Evolutionary conservation across 2,797 vertebrate species (phyloP), one percentile per base, ranked within the genome.

Genomic region (Centropyge bicolor): DNA sequence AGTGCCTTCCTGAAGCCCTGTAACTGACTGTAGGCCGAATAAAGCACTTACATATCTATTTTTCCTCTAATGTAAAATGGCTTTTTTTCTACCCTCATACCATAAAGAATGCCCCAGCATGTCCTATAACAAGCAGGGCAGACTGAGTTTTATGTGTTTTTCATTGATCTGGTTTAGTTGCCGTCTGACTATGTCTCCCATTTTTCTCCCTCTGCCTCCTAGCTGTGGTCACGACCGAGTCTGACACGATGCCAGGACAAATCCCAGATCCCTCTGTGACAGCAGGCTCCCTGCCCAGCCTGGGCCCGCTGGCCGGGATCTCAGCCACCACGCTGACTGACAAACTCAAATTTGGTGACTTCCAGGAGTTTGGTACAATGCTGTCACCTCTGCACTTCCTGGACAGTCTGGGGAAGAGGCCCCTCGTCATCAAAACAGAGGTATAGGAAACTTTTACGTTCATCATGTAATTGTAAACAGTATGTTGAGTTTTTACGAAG

Each of bases 171-270:
- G 70, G 6, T 74, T 81, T 55, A 24, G 66, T 51, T 73, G 43
- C 71, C 5, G 55, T 75, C 82, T 91, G 45, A 88, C 22, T 41
- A 11, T 46, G 65, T 80, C 81, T 83, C 73, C 72, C 8, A 20
- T 86, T 85, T 31, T 83, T 82, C 35, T 80, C 85, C 57, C 63
- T 84, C 41, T 90, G 65, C 63, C 52, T 84, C 76, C 27, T 74
- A 95, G 94, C 94, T 94, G 93, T 90, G 95, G 94, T 95, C 91
- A 91, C 94, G 80, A 81, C 93, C 84, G 92, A 87, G 94, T 88
- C 94, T 97, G 97, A 97, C 96, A 94, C 97, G 96, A 99, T 99
- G 98, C 98, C 98, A 92, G 97, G 98, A 94, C 98, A 97, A 96
- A 98, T 99, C 91, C 98, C 97, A 56, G 98, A 99, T 93, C 97